These are phyloP conservation scores for Gallinago stenura DNA, from an alignment of 2,797 vertebrate genomes.

Conservation along the genomic window DNA sequence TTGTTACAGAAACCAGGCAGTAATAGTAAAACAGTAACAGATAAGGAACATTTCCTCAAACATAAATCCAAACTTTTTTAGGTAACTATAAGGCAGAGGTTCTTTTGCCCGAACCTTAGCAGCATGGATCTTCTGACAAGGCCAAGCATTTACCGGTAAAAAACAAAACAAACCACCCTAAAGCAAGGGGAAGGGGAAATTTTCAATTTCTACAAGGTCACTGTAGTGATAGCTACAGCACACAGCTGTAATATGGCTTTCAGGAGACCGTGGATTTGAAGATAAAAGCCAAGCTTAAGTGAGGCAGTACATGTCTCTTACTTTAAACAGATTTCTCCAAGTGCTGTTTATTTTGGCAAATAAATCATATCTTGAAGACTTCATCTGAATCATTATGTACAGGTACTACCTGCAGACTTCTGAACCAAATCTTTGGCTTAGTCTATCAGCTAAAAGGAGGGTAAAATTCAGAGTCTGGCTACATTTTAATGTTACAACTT, in stretches of 20 bases:
- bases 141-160: background rate
- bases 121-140: background rate
- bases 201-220: background rate
- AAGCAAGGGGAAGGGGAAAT: background rate
- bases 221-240: background rate
- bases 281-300: background rate
- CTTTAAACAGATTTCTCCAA: background rate
- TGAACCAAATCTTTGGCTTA: background rate
- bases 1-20: background rate
- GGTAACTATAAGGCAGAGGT: background rate
- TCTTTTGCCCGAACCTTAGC: background rate
- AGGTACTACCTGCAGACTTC: background rate
- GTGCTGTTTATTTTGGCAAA: background rate
- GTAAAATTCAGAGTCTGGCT: background rate
- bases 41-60: background rate
- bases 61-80: background rate
- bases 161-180: background rate
- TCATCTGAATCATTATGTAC: background rate
- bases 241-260: background rate
- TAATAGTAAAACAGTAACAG: background rate
- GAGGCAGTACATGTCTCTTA: background rate
- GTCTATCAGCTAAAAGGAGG: background rate
- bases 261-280: background rate
- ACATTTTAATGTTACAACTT: background rate
- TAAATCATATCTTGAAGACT: background rate